Evolutionary conservation across 92 coral and sea anemone genomes (phyloP).

Genomic region (Muricea muricata): DNA sequence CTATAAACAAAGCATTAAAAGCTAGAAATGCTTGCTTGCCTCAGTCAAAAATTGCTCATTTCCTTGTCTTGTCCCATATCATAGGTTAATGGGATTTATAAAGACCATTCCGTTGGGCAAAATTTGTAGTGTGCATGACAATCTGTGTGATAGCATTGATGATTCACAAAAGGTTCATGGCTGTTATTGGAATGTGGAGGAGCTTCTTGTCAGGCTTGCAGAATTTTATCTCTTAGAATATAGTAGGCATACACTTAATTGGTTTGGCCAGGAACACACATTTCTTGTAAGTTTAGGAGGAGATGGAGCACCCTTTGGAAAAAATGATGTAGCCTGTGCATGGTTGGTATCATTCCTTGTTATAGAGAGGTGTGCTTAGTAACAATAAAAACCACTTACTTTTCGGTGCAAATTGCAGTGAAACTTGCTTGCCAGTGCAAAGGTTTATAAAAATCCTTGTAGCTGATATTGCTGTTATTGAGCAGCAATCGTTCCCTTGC

Average conservation of each 20-base stretch:
- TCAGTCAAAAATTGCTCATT: slow-evolving; percentile 15
- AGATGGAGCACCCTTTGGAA: slow-evolving; percentile 13
- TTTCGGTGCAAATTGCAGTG: slow-evolving; percentile 42
- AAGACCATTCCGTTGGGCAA: slow-evolving; percentile 25
- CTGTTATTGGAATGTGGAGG: background rate
- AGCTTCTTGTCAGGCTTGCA: background rate
- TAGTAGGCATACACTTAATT: background rate
- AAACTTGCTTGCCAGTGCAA: slow-evolving; percentile 21
- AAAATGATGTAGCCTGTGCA: background rate
- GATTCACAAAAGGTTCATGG: background rate
- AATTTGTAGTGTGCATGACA: slow-evolving; percentile 14
- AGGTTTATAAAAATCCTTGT: slow-evolving; percentile 41
- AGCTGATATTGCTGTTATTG: slow-evolving; percentile 28
- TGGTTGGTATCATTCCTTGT: background rate
- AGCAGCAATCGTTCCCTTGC: no score
- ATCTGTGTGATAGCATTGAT: slow-evolving; percentile 6
- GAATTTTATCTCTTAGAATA: slow-evolving; percentile 5
- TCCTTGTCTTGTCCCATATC: slow-evolving; percentile 13
- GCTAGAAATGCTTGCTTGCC: background rate
- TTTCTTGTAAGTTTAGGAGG: background rate
- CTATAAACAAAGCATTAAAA: background rate
- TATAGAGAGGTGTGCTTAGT: slow-evolving; percentile 37
- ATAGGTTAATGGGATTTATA: slow-evolving; percentile 14
- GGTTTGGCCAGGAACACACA: background rate
- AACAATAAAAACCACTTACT: slow-evolving; percentile 38